Base-by-base conservation (phyloP, 2,113 vertebrate species). In the Catagonus wagneri region DNA sequence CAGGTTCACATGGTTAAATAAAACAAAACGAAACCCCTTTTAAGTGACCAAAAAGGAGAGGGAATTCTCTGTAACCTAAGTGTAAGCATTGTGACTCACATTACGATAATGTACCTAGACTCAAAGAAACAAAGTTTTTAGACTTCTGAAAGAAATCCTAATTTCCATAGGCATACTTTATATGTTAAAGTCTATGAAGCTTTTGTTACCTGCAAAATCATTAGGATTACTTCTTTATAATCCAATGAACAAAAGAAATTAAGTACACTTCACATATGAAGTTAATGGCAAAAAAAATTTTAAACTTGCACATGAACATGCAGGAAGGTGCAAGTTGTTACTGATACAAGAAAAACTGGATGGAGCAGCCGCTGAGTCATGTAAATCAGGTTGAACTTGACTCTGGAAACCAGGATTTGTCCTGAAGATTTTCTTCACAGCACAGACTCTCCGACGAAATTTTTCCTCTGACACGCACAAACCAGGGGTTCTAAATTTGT, bases 381-480 rank as follows among this genome's bases (percentile, higher is more conserved):
- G 89, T 71, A 97, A 98, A 79, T 95, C 98, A 71, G 93, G 94
- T 94, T 96, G 97, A 96, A 93, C 76, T 98, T 97, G 95, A 97
- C 95, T 98, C 97, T 96, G 92, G 98, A 98, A 98, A 97, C 74
- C 97, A 98, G 71, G 34, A 95, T 90, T 97, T 98, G 96, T 98
- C 94, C n/a, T 91, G 97, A 96, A 92, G 71, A 92, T 71, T 98
- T 89, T 98, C 98, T 98, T 99, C 98, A 96, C 96, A 95, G 92
- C 97, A 97, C 36, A 91, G 96, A 97, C 83, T 98, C 96, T 95
- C 97, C 97, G 97, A 93, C 97, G 97, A 94, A 94, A 85, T 90
- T 83, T 94, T 78, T 95, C 94, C 94, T 96, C 95, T 97, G 95
- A 52, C 96, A 92, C n/a, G 97, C 97, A 98, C 92, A 98, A 97